phyloP scores from a whole-genome alignment of 2,113 vertebrate species.

The Apodemus sylvaticus region DNA sequence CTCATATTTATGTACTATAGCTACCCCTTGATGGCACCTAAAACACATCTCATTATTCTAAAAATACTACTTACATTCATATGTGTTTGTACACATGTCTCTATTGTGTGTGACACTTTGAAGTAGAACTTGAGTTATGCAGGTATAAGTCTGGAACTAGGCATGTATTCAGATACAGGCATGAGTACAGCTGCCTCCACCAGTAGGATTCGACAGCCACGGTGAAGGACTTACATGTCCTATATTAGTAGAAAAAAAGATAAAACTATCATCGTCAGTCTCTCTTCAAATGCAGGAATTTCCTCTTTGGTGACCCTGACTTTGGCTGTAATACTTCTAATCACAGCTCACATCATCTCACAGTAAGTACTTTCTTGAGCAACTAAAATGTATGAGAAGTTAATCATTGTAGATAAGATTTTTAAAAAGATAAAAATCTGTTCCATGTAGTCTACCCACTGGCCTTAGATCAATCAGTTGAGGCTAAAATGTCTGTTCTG shows the following conservation, averaged over 20 bases:
- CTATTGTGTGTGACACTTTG: not conserved
- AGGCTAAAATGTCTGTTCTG: conserved; percentile 53
- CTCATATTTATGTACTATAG: not conserved
- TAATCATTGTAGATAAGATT: conserved; percentile 40
- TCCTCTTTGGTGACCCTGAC: not conserved
- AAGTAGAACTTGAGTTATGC: not conserved
- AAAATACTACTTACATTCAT: not conserved
- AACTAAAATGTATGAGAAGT: conserved; percentile 46
- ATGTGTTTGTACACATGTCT: not conserved
- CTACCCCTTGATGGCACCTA: not conserved
- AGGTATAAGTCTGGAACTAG: not conserved
- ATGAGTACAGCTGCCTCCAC: not conserved
- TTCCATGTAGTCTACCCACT: conserved; percentile 9
- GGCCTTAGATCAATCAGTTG: conserved; percentile 66
- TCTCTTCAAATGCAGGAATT: not conserved
- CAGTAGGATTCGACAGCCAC: not conserved
- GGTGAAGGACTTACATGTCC: not conserved
- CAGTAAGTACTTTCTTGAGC: not conserved
- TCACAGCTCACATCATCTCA: not conserved
- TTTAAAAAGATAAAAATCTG: not conserved
- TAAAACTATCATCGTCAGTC: not conserved
- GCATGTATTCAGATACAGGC: not conserved
- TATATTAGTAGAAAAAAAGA: not conserved
- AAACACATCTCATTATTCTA: not conserved
- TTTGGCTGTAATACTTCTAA: not conserved